phyloP scores from a whole-genome alignment of 23 tunicate genomes.

The Halocynthia roretzi region DNA sequence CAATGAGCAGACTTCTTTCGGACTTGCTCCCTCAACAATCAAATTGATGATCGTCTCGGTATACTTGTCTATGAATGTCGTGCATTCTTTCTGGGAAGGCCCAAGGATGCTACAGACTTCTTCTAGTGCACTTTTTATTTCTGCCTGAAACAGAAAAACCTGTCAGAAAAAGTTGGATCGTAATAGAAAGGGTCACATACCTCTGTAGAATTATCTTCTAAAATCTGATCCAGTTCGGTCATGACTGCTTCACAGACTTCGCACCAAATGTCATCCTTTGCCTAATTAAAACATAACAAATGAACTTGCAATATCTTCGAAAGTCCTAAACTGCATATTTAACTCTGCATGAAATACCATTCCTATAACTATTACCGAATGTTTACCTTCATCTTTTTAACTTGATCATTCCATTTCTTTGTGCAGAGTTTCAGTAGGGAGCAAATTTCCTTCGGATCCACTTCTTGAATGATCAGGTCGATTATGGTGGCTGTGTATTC shows the following conservation, averaged over 20 bases:
- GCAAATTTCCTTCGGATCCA: slow-evolving; percentile 40
- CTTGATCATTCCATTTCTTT: not conserved
- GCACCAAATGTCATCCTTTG: slow-evolving; percentile 19
- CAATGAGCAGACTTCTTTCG: slow-evolving; percentile 31
- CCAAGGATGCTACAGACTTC: slow-evolving; percentile 29
- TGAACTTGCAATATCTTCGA: not conserved
- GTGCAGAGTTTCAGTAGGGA: slow-evolving; percentile 40
- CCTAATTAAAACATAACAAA: not conserved
- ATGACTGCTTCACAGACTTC: slow-evolving; percentile 43
- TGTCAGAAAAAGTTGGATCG: not conserved
- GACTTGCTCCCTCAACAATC: slow-evolving; percentile 32
- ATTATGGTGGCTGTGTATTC: slow-evolving; percentile 30
- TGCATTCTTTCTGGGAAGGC: slow-evolving; percentile 11
- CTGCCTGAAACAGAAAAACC: slow-evolving; percentile 19
- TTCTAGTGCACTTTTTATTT: slow-evolving; percentile 29
- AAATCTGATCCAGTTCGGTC: slow-evolving; percentile 30
- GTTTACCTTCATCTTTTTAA: too few relatives aligned
- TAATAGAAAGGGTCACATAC: slow-evolving; percentile 6
- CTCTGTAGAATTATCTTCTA: slow-evolving; percentile 39
- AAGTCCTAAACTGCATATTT: not conserved
- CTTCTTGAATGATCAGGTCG: slow-evolving; percentile 21
- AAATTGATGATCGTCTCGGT: slow-evolving; percentile 17
- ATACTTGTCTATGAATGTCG: slow-evolving; percentile 22
- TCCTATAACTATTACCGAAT: too few relatives aligned
- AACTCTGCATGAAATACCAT: too few relatives aligned